These are phyloP conservation scores for Caenorhabditis becei DNA, from an alignment of 2,888 invertebrate species.

Conservation along the genomic window DNA sequence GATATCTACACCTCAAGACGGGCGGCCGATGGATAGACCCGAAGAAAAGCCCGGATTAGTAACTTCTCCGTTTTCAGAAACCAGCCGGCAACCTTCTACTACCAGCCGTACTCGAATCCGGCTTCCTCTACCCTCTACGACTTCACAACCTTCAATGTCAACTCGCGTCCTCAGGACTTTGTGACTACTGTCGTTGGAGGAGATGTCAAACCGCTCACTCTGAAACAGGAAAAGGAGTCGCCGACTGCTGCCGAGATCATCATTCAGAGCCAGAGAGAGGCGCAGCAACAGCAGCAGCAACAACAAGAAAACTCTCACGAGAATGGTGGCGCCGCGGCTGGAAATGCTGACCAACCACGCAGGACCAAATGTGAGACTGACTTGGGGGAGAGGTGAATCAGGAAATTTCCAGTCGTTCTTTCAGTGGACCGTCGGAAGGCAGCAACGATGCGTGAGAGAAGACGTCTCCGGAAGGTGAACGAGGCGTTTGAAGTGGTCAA, in stretches of 20 bases:
- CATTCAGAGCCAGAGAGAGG: neutral
- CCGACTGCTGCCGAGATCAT: conserved; percentile 14
- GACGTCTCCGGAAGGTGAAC: conserved; percentile 95
- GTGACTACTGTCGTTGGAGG: conserved; percentile 25
- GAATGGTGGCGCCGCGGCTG: conserved; percentile 6
- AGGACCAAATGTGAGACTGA: conserved; percentile 64
- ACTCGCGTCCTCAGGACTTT: conserved; percentile 40
- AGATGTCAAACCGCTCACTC: conserved; percentile 23
- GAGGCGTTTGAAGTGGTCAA: conserved; percentile 97
- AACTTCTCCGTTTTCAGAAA: conserved; percentile 36
- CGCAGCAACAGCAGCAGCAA: conserved; percentile 11
- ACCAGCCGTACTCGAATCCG: conserved; percentile 35
- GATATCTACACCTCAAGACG: conserved; percentile 10
- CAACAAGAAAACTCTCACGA: neutral
- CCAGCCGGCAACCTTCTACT: conserved; percentile 48
- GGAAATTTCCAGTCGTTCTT: conserved; percentile 52
- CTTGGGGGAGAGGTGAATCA: neutral
- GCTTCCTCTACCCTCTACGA: conserved; percentile 49
- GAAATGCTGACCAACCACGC: conserved; percentile 42
- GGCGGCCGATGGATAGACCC: neutral
- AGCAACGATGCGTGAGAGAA: conserved; percentile 94
- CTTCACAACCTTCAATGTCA: conserved; percentile 36
- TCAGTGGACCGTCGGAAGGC: conserved; percentile 96
- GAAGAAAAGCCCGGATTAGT: neutral
- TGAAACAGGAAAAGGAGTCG: conserved; percentile 45